These are phyloP conservation scores for Okamejei kenojei DNA, from an alignment of 2,797 vertebrate species.

Conservation along the genomic window DNA sequence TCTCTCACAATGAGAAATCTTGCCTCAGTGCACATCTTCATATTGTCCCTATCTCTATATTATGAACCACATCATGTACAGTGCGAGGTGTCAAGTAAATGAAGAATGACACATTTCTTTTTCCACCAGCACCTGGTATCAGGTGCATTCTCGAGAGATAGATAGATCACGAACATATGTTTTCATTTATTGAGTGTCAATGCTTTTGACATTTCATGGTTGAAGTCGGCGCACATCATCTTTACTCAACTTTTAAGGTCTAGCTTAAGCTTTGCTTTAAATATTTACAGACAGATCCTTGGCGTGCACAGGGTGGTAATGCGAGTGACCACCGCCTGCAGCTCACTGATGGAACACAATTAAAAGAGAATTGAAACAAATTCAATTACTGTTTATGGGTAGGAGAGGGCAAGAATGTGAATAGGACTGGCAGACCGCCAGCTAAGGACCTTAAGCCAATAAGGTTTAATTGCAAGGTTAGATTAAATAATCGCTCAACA, in stretches of 20 bases:
- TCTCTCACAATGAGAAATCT: not conserved
- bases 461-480: constrained; percentile 44
- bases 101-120: constrained; percentile 51
- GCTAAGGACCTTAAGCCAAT: constrained; percentile 40
- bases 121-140: constrained; percentile 43
- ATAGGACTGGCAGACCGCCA: constrained; percentile 42
- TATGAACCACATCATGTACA: not conserved
- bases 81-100: constrained; percentile 42
- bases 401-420: constrained; percentile 37
- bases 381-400: constrained; percentile 43
- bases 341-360: constrained; percentile 40
- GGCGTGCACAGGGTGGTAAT: constrained; percentile 42
- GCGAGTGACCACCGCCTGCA: constrained; percentile 43
- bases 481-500: constrained; percentile 39
- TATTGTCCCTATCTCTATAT: not conserved
- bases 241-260: not conserved
- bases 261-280: not conserved
- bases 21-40: not conserved
- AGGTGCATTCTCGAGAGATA: constrained; percentile 44
- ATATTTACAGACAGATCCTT: constrained; percentile 38
- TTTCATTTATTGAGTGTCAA: constrained; percentile 50
- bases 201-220: constrained; percentile 40
- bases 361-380: constrained; percentile 41
- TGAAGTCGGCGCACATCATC: constrained; percentile 7
- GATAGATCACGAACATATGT: constrained; percentile 46